phyloP scores from a whole-genome alignment of 1,140 invertebrate species.

The Galendromus occidentalis region DNA sequence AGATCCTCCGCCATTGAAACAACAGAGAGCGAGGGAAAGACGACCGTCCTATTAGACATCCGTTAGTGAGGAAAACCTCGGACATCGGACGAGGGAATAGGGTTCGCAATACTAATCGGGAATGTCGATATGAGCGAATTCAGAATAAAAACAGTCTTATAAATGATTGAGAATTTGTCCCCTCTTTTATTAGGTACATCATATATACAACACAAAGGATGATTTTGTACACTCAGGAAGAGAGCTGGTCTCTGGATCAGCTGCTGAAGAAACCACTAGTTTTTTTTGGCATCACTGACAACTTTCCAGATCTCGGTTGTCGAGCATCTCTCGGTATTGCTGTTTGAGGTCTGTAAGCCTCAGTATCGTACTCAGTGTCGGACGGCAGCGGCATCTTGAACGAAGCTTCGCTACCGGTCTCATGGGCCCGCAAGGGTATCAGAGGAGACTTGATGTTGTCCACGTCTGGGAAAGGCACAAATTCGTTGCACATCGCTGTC shows the following conservation, averaged over 20 bases:
- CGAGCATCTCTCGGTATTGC: not conserved
- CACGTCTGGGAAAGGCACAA: not conserved
- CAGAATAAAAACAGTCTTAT: no score
- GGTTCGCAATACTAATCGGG: no score
- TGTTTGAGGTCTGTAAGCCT: not conserved
- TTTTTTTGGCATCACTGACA: not conserved
- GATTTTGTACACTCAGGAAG: no score
- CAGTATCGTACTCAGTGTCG: conserved; percentile 1
- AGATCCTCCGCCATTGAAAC: no score
- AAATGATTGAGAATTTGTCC: no score
- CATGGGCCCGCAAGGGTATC: not conserved
- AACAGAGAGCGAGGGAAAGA: no score
- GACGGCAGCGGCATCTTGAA: not conserved
- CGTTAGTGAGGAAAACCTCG: no score
- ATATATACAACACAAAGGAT: no score
- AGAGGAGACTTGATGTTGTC: not conserved
- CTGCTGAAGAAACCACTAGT: not conserved
- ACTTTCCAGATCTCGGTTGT: not conserved
- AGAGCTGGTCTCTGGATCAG: not conserved
- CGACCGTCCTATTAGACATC: no score
- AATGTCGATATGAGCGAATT: no score
- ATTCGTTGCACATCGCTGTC: not conserved
- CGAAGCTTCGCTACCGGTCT: conserved; percentile 2
- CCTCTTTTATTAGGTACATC: no score
- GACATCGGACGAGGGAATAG: no score